phyloP scores from a whole-genome alignment of 2,113 vertebrate species.

The Amia ocellicauda region DNA sequence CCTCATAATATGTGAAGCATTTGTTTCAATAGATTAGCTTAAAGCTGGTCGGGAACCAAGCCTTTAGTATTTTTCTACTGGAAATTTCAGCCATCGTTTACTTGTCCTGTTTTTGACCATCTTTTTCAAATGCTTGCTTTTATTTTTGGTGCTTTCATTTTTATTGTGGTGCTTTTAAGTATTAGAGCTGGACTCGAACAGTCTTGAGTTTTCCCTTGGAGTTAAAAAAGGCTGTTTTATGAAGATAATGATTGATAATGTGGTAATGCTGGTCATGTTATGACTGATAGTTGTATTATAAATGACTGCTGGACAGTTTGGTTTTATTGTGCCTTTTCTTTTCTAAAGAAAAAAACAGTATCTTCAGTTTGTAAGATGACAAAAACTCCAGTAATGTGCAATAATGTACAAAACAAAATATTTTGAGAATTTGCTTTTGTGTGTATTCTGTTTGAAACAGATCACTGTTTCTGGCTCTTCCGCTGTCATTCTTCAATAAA shows the following conservation, averaged over 20 bases:
- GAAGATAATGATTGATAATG: conserved; percentile 20
- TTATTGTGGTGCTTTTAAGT: conserved; percentile 50
- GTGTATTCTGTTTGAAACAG: conserved; percentile 57
- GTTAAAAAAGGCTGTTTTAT: conserved; percentile 31
- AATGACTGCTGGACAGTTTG: conserved; percentile 68
- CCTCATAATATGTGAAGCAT: conserved; percentile 4
- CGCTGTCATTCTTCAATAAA: conserved; percentile 60
- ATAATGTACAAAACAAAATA: conserved; percentile 20
- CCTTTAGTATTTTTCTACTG: conserved; percentile 27
- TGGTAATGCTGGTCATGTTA: conserved; percentile 68
- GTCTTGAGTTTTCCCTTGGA: conserved; percentile 15
- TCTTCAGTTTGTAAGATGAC: conserved; percentile 27
- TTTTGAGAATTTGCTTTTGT: conserved; percentile 25
- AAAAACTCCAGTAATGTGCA: conserved; percentile 29
- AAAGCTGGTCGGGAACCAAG: conserved; percentile 58
- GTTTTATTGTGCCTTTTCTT: conserved; percentile 23
- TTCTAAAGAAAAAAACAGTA: conserved; percentile 23
- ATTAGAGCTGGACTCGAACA: conserved; percentile 84
- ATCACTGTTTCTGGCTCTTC: conserved; percentile 45
- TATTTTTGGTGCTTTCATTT: conserved; percentile 39
- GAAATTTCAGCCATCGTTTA: too few species aligned
- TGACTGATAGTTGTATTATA: conserved; percentile 29
- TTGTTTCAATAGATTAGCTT: conserved; percentile 9
- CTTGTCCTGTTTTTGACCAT: conserved; percentile 25
- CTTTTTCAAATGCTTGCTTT: conserved; percentile 34